Conservation (phyloP, 2,797 vertebrate species). For the Anolis apletophallus region DNA sequence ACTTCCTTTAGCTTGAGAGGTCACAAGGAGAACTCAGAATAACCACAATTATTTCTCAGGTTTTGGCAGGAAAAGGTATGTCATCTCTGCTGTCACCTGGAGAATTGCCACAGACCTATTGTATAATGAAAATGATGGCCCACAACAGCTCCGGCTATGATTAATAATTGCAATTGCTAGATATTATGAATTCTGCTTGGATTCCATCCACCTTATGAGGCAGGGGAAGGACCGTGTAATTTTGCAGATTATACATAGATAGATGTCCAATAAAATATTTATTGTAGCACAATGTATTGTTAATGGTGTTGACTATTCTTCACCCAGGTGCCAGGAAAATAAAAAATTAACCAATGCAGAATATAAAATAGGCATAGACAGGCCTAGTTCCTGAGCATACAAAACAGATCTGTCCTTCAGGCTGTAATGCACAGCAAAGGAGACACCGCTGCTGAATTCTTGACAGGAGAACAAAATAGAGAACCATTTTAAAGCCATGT, state of each 20-base stretch:
- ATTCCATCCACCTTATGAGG: constrained; percentile 66
- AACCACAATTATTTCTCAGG: constrained; percentile 10
- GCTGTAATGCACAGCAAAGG: constrained; percentile 65
- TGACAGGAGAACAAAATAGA: constrained; percentile 74
- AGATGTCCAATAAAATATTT: constrained; percentile 76
- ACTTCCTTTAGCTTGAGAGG: neutral
- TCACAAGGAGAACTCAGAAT: neutral
- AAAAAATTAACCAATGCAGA: constrained; percentile 76
- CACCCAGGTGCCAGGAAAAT: constrained; percentile 71
- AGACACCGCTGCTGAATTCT: constrained; percentile 63
- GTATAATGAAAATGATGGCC: constrained; percentile 13
- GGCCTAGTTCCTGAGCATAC: constrained; percentile 67
- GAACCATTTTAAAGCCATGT: constrained; percentile 57
- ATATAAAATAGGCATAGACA: constrained; percentile 66
- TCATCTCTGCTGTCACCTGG: constrained; percentile 6
- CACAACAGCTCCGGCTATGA: constrained; percentile 43
- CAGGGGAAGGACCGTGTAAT: constrained; percentile 74
- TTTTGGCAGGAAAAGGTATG: constrained; percentile 1
- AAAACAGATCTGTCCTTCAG: constrained; percentile 67
- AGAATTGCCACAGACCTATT: constrained; percentile 3
- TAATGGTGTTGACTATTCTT: constrained; percentile 75
- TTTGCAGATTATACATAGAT: constrained; percentile 65
- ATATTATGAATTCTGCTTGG: constrained; percentile 68
- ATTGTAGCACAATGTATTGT: constrained; percentile 68
- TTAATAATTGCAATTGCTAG: constrained; percentile 69